These are phyloP conservation scores for Lithobates sylvaticus DNA, from an alignment of 2,797 vertebrate genomes.

Conservation along the genomic window DNA sequence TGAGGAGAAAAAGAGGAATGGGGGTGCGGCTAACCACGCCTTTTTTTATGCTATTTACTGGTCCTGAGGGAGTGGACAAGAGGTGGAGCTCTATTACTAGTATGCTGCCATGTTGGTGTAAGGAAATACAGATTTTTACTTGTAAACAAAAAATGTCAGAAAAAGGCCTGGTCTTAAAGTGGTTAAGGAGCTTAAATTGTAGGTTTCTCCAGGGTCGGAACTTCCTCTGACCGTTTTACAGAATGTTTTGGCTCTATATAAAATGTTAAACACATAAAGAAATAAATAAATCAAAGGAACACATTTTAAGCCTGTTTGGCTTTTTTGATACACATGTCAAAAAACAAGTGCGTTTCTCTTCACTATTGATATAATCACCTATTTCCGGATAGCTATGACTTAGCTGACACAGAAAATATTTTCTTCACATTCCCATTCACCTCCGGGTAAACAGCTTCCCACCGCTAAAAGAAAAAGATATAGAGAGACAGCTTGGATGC, in stretches of 20 bases:
- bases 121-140: no score
- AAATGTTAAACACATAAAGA: not conserved
- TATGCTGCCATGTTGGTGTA: no score
- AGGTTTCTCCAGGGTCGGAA: no score
- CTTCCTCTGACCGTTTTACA: not conserved
- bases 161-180: no score
- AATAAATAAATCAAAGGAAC: not conserved
- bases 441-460: constrained; percentile 40
- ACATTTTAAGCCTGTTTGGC: not conserved
- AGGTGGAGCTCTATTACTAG: no score
- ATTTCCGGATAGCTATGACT: constrained; percentile 25
- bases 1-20: no score
- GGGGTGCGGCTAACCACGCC: no score
- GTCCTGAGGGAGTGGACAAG: no score
- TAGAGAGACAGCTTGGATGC: constrained; percentile 59
- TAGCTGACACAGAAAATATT: constrained; percentile 50
- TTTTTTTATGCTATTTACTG: no score
- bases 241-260: not conserved
- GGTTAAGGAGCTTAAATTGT: no score
- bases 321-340: not conserved
- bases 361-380: constrained; percentile 5
- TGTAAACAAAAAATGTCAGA: no score
- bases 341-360: not conserved
- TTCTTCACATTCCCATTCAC: constrained; percentile 32
- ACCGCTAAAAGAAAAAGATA: constrained; percentile 36